Percentiles rank a stretch among this genome's conserved stretches.
Evolutionary conservation across 1,140 invertebrate species (phyloP).

Genomic region (Lamellibrachia luymesi): DNA sequence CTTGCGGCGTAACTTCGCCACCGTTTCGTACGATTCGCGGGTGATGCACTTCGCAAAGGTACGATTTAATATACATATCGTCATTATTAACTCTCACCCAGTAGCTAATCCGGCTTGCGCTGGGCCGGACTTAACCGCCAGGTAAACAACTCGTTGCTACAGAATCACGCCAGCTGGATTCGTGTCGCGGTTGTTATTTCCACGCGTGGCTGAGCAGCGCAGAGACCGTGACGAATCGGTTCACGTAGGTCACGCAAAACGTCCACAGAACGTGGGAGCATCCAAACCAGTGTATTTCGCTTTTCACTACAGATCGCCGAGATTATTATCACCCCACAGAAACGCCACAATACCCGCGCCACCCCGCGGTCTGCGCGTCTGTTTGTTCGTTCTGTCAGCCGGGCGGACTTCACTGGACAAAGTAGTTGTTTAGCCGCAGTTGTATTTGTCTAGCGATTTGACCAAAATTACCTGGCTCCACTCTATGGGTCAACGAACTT

Average conservation of each 20-base stretch:
- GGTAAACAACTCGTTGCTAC: neutral
- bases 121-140: neutral
- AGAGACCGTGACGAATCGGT: neutral
- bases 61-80: neutral
- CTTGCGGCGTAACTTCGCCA: too few relatives aligned
- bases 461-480: neutral
- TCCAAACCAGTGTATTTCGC: neutral
- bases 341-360: neutral
- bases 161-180: neutral
- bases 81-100: neutral
- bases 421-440: neutral
- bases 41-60: too few relatives aligned
- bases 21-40: too few relatives aligned
- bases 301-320: neutral
- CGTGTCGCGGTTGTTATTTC: neutral
- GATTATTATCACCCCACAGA: neutral
- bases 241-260: neutral
- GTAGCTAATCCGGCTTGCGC: neutral
- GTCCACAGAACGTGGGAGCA: neutral
- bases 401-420: neutral
- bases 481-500: neutral
- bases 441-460: neutral
- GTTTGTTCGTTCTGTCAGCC: neutral
- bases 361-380: neutral
- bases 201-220: neutral